Evolutionary conservation across 2,113 vertebrate genomes (phyloP).

Genomic region (Phasianus colchicus): DNA sequence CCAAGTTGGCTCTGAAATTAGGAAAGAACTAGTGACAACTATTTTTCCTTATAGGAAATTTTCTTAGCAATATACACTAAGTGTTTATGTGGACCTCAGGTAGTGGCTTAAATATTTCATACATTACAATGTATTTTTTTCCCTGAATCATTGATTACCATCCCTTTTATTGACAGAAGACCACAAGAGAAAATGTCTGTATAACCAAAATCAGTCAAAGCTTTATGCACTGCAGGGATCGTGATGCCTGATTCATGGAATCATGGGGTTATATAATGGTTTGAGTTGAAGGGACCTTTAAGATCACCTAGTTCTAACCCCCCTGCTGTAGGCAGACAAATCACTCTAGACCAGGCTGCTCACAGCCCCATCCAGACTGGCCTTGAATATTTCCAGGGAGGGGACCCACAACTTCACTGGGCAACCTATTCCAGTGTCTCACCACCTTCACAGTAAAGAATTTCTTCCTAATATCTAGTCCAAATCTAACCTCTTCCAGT

Average conservation of each 20-base stretch:
- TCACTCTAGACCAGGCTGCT: no score
- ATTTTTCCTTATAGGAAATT: neutral
- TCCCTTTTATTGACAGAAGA: neutral
- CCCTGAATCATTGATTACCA: neutral
- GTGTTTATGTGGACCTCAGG: neutral
- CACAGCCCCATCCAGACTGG: no score
- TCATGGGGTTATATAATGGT: no score
- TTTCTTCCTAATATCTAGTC: no score
- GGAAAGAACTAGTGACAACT: neutral
- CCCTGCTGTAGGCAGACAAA: no score
- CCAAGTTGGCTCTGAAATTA: neutral
- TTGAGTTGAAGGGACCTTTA: no score
- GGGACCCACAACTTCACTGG: no score
- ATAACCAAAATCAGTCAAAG: neutral
- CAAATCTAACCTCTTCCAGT: no score
- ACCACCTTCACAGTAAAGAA: no score
- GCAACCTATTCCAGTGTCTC: no score
- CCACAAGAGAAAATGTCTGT: neutral
- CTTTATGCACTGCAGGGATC: neutral
- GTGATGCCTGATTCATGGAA: neutral
- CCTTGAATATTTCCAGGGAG: no score
- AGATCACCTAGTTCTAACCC: no score
- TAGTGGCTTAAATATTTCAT: neutral
- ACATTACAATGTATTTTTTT: neutral
- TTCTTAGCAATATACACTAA: neutral